Conservation (phyloP, 1,140 invertebrate genomes). For the Polypedilum vanderplanki region DNA sequence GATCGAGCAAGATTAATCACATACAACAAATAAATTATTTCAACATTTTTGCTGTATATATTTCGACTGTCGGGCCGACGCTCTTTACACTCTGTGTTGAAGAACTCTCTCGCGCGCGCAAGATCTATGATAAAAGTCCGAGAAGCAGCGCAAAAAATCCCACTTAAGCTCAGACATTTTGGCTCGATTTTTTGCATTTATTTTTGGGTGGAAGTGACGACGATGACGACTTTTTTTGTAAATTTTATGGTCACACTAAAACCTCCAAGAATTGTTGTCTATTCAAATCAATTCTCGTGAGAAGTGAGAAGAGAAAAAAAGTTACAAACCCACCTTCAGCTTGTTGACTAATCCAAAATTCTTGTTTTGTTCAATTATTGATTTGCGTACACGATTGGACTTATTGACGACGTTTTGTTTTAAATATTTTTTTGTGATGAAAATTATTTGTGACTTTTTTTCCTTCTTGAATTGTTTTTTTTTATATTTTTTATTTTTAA, state of each 20-base stretch:
- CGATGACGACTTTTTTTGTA: neutral
- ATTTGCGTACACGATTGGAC: constrained; percentile 7
- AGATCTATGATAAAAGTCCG: neutral
- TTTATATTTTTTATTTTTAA: neutral
- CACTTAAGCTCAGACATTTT: constrained; percentile 25
- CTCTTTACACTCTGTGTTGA: neutral
- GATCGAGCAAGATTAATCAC: neutral
- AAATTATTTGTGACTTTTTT: constrained; percentile 7
- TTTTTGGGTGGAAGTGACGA: constrained; percentile 21
- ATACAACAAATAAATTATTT: neutral
- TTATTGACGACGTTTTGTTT: neutral
- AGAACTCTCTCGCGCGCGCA: neutral
- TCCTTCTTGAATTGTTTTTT: neutral
- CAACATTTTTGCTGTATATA: too few species aligned
- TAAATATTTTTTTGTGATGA: neutral
- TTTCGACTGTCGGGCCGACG: too few species aligned
- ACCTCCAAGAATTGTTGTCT: neutral
- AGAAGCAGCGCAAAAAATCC: neutral
- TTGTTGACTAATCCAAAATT: constrained; percentile 13
- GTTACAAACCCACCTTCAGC: neutral
- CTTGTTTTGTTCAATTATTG: constrained; percentile 12
- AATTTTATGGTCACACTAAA: neutral
- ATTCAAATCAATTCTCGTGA: neutral
- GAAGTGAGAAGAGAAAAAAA: neutral
- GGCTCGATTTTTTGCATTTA: constrained; percentile 10